Evolutionary conservation across 2,888 invertebrate species (phyloP).

Genomic region (Chrysodeixis includens): DNA sequence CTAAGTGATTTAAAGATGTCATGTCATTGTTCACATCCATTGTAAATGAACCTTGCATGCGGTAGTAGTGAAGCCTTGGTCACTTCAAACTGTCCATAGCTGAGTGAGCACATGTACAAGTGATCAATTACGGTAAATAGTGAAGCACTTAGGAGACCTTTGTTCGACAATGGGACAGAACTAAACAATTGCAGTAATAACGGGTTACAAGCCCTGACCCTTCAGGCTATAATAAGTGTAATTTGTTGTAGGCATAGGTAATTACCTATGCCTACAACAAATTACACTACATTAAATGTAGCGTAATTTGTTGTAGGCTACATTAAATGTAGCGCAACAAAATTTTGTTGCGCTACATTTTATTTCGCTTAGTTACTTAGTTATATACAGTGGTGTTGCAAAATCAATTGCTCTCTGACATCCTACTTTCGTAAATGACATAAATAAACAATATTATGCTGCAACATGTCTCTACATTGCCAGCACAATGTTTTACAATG

Average conservation of each 20-base stretch:
- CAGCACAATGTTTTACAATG: neutral
- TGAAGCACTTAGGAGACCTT: conserved; percentile 30
- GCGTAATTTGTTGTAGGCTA: no score
- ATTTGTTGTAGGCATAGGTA: conserved; percentile 34
- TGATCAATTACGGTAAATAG: conserved; percentile 32
- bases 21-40: neutral
- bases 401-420: neutral
- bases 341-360: neutral
- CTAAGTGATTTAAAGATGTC: neutral
- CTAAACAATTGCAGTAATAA: conserved; percentile 46
- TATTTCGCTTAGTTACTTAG: neutral
- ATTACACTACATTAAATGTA: no score
- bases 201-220: conserved; percentile 46
- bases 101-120: conserved; percentile 37
- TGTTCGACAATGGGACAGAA: conserved; percentile 46
- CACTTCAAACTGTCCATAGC: conserved; percentile 11
- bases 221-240: conserved; percentile 29
- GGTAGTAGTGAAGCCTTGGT: conserved; percentile 16
- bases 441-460: neutral
- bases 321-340: no score
- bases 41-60: neutral
- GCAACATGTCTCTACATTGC: conserved; percentile 1
- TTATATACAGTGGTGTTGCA: neutral
- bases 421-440: neutral
- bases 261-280: conserved; percentile 30